A percentile compares a stretch with the other conserved stretches of the same genome.
Conservation (phyloP, 1,140 invertebrate species). For the Penaeus chinensis region DNA sequence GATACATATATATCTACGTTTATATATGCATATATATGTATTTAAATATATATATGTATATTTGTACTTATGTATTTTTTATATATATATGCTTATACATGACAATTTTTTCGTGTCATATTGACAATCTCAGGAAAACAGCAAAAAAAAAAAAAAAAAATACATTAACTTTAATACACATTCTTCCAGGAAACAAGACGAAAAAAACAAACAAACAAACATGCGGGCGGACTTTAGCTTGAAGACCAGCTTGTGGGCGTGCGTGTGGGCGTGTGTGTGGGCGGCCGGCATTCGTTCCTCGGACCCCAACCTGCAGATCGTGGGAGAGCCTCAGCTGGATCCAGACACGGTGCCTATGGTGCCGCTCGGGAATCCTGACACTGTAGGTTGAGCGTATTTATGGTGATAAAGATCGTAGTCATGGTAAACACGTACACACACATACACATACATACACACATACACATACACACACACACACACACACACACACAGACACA, state of each 20-base stretch:
- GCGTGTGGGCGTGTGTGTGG: neutral
- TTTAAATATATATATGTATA: too few relatives aligned
- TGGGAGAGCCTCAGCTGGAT: conserved; percentile 9
- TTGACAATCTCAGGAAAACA: neutral
- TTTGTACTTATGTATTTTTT: too few relatives aligned
- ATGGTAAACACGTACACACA: too few relatives aligned
- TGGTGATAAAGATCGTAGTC: neutral
- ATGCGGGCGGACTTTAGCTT: neutral
- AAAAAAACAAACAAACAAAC: neutral
- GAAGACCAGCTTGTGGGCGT: neutral
- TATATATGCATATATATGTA: too few relatives aligned
- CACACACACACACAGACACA: too few relatives aligned
- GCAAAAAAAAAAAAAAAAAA: neutral
- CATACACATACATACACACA: too few relatives aligned
- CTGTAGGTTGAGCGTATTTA: neutral
- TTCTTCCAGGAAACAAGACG: too few relatives aligned
- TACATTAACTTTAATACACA: neutral
- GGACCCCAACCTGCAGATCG: neutral
- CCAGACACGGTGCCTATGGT: neutral
- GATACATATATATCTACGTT: too few relatives aligned
- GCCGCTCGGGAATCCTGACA: neutral
- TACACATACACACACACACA: too few relatives aligned
- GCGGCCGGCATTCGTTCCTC: neutral
- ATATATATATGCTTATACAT: neutral
- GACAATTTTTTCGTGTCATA: neutral